Base-by-base conservation (phyloP, 2,797 vertebrate genomes). In the Botia kubotai region DNA sequence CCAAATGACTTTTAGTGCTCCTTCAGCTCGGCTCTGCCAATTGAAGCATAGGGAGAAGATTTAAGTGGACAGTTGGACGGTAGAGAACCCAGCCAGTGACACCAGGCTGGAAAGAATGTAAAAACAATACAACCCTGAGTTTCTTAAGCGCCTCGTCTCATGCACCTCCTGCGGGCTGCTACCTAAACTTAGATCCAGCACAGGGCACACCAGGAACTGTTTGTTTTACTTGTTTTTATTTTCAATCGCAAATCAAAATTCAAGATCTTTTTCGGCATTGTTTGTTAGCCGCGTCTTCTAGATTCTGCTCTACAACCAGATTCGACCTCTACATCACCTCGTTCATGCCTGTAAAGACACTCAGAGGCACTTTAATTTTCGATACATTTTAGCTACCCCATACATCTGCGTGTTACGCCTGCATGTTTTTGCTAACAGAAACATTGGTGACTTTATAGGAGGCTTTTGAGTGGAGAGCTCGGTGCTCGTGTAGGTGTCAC, bases 51-150 rank as follows among this genome's bases (percentile, higher is more conserved):
- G 6, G 19, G 80, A 67, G 84, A 68, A 77, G 82, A 85, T 85
- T 88, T 89, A 90, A 89, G 86, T 84, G 85, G 87, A 89, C 88
- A 85, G 82, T 87, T 86, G 80, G 85, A 78, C 73, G 80, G 74
- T 81, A 72, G 78, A 87, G 48, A 29, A 86, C 48, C 14, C 75
- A 82, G 82, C 79, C 75, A 65, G 82, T 84, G 86, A 86, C 86
- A 86, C 84, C 75, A 82, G 78, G 83, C 69, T 85, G 86, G 87
- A 87, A 88, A 84, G 81, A 86, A 87, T 88, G 82, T 69, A 72
- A 72, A 86, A 81, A 86, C 81, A 80, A 83, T 84, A 77, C 81
- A 77, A 65, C 36, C 48, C 72, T 83, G 63, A 67, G 77, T 82
- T 21, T 70, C 72, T 80, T 82, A 62, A 75, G 50, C 60, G 63